A percentile compares a stretch with the other conserved stretches of the same genome.
Conservation (phyloP, 2,888 invertebrate genomes). For the Lasioglossum vierecki region DNA sequence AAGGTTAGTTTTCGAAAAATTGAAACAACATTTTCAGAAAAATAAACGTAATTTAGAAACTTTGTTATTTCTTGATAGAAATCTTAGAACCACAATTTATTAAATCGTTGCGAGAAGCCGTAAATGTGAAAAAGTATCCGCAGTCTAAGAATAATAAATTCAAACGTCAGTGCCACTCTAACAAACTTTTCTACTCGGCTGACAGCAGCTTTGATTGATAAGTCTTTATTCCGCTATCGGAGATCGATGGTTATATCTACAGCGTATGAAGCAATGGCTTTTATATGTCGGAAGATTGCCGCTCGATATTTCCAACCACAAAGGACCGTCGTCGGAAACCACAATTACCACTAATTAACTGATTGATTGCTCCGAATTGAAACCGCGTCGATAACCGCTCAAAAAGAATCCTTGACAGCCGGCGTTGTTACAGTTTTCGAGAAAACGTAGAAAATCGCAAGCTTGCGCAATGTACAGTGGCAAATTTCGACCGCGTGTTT, state of each 20-base stretch:
- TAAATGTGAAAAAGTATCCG: background rate
- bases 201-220: background rate
- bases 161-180: background rate
- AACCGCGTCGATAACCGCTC: background rate
- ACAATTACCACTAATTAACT: background rate
- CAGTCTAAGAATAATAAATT: background rate
- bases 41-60: no score
- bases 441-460: background rate
- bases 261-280: background rate
- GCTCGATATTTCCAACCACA: background rate
- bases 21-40: no score
- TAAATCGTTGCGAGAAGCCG: background rate
- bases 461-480: background rate
- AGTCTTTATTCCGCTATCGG: background rate
- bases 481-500: background rate
- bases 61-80: no score
- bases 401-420: background rate
- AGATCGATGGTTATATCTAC: background rate
- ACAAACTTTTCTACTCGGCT: background rate
- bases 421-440: background rate
- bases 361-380: background rate
- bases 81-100: background rate
- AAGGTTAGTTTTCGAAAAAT: no score
- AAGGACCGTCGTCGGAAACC: background rate
- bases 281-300: background rate